These are phyloP conservation scores for Pleuronectes platessa DNA, from an alignment of 2,113 vertebrate genomes.

Conservation along the genomic window DNA sequence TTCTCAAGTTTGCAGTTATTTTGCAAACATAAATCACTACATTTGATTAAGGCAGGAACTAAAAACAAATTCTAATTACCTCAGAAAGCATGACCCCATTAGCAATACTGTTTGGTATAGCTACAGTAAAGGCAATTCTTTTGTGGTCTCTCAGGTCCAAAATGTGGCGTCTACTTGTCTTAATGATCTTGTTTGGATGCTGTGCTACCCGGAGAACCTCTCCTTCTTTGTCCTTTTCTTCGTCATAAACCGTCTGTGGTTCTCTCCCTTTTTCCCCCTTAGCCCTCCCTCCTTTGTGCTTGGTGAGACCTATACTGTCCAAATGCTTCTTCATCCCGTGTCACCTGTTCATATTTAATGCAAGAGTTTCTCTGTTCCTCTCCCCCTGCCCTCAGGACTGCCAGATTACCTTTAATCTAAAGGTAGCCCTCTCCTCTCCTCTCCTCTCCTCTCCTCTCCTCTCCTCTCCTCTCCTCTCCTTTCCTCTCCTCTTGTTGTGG, in stretches of 20 bases:
- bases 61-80: too few relatives aligned
- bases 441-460: background rate
- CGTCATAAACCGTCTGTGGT: slow-evolving; percentile 51
- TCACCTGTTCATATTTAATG: slow-evolving; percentile 70
- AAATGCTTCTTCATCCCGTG: slow-evolving; percentile 58
- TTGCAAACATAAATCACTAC: background rate
- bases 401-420: slow-evolving; percentile 83
- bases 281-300: slow-evolving; percentile 50
- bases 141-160: too few relatives aligned
- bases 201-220: slow-evolving; percentile 10
- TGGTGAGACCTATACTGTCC: slow-evolving; percentile 66
- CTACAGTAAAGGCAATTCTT: background rate
- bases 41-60: too few relatives aligned
- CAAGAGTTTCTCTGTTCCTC: slow-evolving; percentile 74
- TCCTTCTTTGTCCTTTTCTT: slow-evolving; percentile 18
- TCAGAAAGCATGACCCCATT: background rate
- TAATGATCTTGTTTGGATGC: slow-evolving; percentile 10
- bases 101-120: background rate
- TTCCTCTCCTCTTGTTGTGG: slow-evolving; percentile 12
- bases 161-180: slow-evolving; percentile 1
- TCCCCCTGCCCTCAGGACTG: slow-evolving; percentile 81
- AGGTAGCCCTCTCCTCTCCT: slow-evolving; percentile 79
- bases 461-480: background rate
- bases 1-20: too few relatives aligned
- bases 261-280: slow-evolving; percentile 42